Percentiles rank a stretch among this genome's conserved stretches.
Conservation (phyloP, 2,797 vertebrate genomes). For the Bothrops alternatus region DNA sequence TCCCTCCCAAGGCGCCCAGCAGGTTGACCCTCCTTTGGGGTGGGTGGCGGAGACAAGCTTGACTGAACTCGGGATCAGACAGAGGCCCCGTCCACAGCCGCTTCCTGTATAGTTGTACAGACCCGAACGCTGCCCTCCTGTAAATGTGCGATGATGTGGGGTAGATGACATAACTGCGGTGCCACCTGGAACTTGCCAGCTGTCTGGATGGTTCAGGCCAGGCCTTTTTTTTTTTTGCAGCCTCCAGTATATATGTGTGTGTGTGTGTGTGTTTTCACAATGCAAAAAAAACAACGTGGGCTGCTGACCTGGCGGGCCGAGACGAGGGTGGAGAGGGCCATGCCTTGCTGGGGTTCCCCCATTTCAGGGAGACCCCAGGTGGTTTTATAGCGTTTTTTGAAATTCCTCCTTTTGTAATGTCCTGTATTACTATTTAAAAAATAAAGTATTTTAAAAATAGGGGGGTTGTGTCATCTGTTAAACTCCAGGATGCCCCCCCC, state of each 20-base stretch:
- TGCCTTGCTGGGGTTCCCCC: conserved; percentile 60
- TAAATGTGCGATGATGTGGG: background rate
- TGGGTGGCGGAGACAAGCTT: background rate
- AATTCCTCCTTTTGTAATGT: conserved; percentile 71
- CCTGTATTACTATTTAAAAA: conserved; percentile 65
- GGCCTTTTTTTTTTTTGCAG: background rate
- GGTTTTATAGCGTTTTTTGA: conserved; percentile 75
- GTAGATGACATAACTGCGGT: background rate
- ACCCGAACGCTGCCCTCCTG: background rate
- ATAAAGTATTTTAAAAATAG: conserved; percentile 74
- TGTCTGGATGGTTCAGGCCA: background rate
- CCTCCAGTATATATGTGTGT: background rate
- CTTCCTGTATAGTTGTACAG: conserved; percentile 27
- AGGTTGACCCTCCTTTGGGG: background rate
- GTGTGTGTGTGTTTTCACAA: background rate
- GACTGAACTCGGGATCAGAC: background rate
- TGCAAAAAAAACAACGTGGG: conserved; percentile 13
- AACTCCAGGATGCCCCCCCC: background rate
- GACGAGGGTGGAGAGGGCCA: background rate
- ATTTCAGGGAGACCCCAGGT: conserved; percentile 71
- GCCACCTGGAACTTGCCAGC: background rate
- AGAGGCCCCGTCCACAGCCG: background rate
- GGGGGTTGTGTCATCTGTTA: background rate
- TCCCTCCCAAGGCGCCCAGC: background rate
- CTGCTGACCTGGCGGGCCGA: background rate